A percentile compares a stretch with the other conserved stretches of the same genome.
phyloP scores from a whole-genome alignment of 2,888 invertebrate species.

The Eulithis testata region DNA sequence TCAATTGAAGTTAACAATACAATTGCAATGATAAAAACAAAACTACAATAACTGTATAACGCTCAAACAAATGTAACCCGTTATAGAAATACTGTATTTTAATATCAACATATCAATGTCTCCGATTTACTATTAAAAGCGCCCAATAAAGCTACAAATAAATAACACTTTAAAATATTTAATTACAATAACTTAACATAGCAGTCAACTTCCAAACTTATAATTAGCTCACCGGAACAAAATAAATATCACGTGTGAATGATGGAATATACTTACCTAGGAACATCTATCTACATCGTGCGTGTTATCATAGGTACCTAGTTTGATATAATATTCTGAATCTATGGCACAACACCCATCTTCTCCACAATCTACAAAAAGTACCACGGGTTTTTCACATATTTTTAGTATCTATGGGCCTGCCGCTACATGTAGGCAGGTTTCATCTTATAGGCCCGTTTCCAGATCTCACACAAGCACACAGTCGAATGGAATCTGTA shows the following conservation, averaged over 20 bases:
- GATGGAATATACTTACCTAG: conserved; percentile 18
- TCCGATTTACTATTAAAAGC: conserved; percentile 69
- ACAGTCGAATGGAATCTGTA: conserved; percentile 98
- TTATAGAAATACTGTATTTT: conserved; percentile 69
- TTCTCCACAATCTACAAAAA: conserved; percentile 57
- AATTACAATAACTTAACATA: conserved; percentile 84
- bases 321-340: conserved; percentile 43
- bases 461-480: conserved; percentile 98
- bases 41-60: conserved; percentile 58
- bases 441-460: conserved; percentile 96
- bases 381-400: conserved; percentile 62
- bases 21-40: conserved; percentile 48
- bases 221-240: conserved; percentile 52
- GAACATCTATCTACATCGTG: conserved; percentile 33
- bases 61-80: conserved; percentile 68
- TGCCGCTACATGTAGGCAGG: conserved; percentile 91
- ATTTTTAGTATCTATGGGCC: conserved; percentile 65
- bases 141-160: conserved; percentile 82
- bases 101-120: conserved; percentile 61
- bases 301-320: conserved; percentile 19
- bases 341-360: conserved; percentile 77
- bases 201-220: conserved; percentile 78
- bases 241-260: conserved; percentile 38
- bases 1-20: conserved; percentile 47
- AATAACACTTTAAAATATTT: conserved; percentile 84